These are phyloP conservation scores for Pocota personata DNA, from an alignment of 2,888 invertebrate species.

Conservation along the genomic window DNA sequence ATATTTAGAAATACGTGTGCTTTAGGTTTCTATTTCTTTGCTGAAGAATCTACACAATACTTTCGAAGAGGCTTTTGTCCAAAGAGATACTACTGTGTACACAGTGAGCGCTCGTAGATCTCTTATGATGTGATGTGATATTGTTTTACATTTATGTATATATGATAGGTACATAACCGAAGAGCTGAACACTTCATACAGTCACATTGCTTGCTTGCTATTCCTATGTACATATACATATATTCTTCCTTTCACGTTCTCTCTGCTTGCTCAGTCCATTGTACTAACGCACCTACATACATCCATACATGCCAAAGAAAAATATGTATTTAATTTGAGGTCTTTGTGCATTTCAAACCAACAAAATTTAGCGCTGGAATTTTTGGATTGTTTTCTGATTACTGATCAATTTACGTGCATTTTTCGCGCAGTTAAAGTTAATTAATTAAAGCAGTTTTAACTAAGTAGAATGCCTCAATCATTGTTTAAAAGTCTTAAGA, in stretches of 20 bases:
- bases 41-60: not conserved
- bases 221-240: not conserved
- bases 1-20: not conserved
- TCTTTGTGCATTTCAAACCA: conserved; percentile 12
- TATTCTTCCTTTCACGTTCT: conserved; percentile 19
- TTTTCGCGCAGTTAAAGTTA: no score
- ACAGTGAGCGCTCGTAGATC: not conserved
- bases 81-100: not conserved
- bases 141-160: not conserved
- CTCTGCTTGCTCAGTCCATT: conserved; percentile 10
- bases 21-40: not conserved
- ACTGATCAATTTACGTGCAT: not conserved
- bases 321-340: conserved; percentile 5
- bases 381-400: not conserved
- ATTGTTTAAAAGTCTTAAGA: not conserved
- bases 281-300: no score
- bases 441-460: not conserved
- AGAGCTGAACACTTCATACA: conserved; percentile 4
- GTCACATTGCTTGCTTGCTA: not conserved
- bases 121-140: not conserved
- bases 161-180: not conserved
- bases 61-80: not conserved
- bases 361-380: not conserved
- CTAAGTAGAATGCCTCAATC: not conserved
- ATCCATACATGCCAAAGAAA: not conserved